Conservation (phyloP, 1,140 invertebrate species). For the Neodiprion virginianus region DNA sequence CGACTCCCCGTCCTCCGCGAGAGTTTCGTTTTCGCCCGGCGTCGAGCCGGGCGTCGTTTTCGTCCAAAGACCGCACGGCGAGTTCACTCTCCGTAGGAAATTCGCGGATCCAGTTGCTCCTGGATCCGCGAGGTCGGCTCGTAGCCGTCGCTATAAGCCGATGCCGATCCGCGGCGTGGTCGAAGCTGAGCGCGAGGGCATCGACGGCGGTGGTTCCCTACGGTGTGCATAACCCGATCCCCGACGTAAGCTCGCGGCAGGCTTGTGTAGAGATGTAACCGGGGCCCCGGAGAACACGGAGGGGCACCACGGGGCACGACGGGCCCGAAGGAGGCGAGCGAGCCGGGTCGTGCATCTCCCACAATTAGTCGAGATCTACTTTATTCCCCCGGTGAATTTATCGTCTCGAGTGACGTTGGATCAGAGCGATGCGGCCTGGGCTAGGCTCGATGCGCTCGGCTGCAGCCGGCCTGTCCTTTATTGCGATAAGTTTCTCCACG, state of each 20-base stretch:
- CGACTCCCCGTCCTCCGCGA: not conserved
- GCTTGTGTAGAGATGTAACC: not conserved
- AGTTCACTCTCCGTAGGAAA: not conserved
- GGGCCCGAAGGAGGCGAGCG: constrained; percentile 20
- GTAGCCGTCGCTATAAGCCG: not conserved
- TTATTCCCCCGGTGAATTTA: constrained; percentile 58
- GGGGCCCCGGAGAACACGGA: constrained; percentile 12
- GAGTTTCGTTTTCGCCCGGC: not conserved
- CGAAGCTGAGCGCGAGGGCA: too few species aligned
- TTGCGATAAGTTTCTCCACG: constrained; percentile 16
- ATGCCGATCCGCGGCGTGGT: not conserved
- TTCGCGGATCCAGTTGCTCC: not conserved
- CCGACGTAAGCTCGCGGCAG: constrained; percentile 8
- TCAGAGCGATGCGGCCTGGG: constrained; percentile 29
- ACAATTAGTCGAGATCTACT: constrained; percentile 62
- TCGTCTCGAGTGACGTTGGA: constrained; percentile 55
- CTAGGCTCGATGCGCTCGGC: not conserved
- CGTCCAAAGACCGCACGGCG: not conserved
- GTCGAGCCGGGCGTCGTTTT: not conserved
- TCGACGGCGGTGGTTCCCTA: not conserved
- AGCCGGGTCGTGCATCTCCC: constrained; percentile 59
- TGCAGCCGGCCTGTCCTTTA: not conserved
- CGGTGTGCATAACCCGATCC: constrained; percentile 46
- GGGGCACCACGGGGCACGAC: constrained; percentile 23
- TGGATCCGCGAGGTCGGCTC: not conserved